Base-by-base conservation (phyloP, 2,888 invertebrate genomes). In the Conchocele bisecta region DNA sequence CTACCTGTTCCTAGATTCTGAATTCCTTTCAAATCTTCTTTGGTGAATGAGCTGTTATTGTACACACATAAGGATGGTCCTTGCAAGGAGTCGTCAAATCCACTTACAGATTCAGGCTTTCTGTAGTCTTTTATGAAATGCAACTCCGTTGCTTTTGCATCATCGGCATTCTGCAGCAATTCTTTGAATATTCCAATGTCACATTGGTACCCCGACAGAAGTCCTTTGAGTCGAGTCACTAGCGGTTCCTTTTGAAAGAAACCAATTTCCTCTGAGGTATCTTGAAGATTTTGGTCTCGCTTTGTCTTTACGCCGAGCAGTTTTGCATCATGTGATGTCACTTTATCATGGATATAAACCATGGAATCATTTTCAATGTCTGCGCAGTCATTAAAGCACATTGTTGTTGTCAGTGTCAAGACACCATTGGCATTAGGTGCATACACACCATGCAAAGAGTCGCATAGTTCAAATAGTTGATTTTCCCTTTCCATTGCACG, bases 111-210 rank as follows among this genome's bases (percentile, higher is more conserved):
- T 0, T 50, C 9, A 51, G 67, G 67, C 4, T 13, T 53, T 24
- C 31, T 46, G n/a, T 28, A 53, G 24, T 90, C 89, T 51, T 81
- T 83, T 28, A 90, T 83, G 64, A 90, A 87, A 46, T 83, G 79
- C 6, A 89, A 74, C 66, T 88, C 87, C 5, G 89, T 83, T 6
- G 89, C 87, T 13, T 81, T 78, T 6, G 89, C 87, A 75, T 89
- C 88, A 67, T 89, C 89, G 11, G 89, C 87, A 79, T 89, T 89
- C 61, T 89, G 89, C 1, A 90, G 56, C 6, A 90, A 74, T 64
- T 90, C 90, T 69, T 89, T 89, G 33, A 89, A 79, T 28, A 90
- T 71, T 15, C 84, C 84, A 37, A 80, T 72, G 51, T 87, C 89
- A 58, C 83, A 85, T 0, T 87, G 88, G 66, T 89, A 89, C 5